These are phyloP conservation scores for Taurulus bubalis DNA, from an alignment of 2,113 vertebrate genomes.

Conservation along the genomic window DNA sequence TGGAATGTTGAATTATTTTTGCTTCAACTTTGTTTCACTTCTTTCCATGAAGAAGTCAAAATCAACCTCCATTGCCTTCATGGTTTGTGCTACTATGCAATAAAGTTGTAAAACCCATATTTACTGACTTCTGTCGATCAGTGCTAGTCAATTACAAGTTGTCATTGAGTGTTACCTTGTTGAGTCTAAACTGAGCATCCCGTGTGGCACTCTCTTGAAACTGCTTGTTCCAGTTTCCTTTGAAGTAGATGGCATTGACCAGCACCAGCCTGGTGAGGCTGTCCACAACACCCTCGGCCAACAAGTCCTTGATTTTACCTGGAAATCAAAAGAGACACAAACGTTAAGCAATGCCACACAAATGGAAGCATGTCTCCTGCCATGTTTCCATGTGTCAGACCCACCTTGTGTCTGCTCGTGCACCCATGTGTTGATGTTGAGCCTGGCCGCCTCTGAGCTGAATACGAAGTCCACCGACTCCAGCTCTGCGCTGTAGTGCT, in stretches of 20 bases:
- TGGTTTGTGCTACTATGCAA: neutral
- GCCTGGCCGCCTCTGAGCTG: constrained; percentile 63
- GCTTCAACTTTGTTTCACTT: neutral
- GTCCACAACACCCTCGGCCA: constrained; percentile 80
- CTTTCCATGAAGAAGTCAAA: neutral
- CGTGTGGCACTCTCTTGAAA: constrained; percentile 80
- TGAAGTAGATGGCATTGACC: constrained; percentile 97
- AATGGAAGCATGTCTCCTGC: neutral
- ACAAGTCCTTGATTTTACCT: constrained; percentile 91
- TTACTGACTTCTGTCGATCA: neutral
- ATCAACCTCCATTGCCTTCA: neutral
- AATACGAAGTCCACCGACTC: constrained; percentile 76
- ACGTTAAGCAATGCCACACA: neutral
- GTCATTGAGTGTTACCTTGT: constrained; percentile 66
- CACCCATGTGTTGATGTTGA: constrained; percentile 84
- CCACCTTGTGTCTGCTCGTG: constrained; percentile 81
- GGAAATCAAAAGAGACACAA: neutral
- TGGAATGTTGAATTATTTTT: neutral
- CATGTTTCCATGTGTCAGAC: neutral
- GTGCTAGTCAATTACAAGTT: neutral
- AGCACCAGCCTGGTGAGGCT: constrained; percentile 85
- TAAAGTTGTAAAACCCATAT: neutral
- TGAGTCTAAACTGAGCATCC: constrained; percentile 81
- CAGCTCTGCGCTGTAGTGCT: constrained; percentile 78
- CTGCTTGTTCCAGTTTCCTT: constrained; percentile 88